Evolutionary conservation across 2,888 invertebrate species (phyloP), one percentile per base, ranked within the genome.

Genomic region (Eupithecia pulchellata): DNA sequence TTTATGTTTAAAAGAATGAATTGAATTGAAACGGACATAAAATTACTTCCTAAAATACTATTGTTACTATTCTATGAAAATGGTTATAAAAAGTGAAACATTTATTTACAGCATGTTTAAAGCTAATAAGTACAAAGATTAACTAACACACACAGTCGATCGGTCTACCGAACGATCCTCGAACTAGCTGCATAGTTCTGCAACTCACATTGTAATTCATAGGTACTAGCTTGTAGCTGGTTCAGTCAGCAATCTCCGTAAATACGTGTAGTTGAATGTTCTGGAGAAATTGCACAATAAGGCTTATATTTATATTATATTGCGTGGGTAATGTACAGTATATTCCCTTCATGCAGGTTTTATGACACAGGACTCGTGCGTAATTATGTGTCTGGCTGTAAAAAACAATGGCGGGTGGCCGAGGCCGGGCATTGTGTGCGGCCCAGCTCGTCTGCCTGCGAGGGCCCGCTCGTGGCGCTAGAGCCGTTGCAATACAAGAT

Each of bases 351-450:
- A 78, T 74, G 67, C 68, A 42, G 58, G 66, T 58, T 71, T 75
- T 76, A 75, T 79, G 73, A 75, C 75, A 74, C 73, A 71, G 76
- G 66, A n/a, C n/a, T n/a, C n/a, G 57, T 68, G n/a, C 74, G 75
- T 74, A 76, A 78, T 79, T n/a, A 77, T 73, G 74, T 76, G 78
- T 75, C 77, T 79, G 78, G 79, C 75, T 79, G 77, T 75, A 78
- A 75, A 79, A 78, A 79, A 79, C 77, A 78, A 79, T 77, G n/a
- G 42, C n/a, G 9, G 42, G n/a, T n/a, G 42, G 75, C 74, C 67
- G 68, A 72, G 68, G 75, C 73, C 76, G 75, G 78, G 52, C 52
- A 52, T 52, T 72, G 78, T 69, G 69, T 64, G n/a, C n/a, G n/a
- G n/a, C n/a, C n/a, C n/a, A n/a, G n/a, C 69, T 61, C 72, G 75